Percentiles rank a stretch among this genome's conserved stretches.
Conservation (phyloP, 2,797 vertebrate species). For the Catamblyrhynchus diadema region DNA sequence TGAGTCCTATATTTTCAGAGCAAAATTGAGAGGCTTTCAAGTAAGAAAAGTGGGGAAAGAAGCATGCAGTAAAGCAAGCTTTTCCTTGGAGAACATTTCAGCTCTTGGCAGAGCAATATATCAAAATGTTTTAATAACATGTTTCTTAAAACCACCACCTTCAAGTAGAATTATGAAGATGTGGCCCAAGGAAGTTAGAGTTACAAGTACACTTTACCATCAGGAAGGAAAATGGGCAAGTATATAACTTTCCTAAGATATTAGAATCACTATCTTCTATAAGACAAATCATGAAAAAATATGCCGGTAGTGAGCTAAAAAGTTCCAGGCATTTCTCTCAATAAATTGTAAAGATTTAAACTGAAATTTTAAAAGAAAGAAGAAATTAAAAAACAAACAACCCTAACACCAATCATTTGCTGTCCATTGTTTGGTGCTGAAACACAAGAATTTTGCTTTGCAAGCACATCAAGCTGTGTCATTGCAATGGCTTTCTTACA, state of each 20-base stretch:
- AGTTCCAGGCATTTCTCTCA: background rate
- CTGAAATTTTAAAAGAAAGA: background rate
- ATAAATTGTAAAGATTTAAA: background rate
- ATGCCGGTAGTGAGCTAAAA: background rate
- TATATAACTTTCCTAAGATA: background rate
- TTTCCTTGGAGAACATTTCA: background rate
- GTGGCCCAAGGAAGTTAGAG: background rate
- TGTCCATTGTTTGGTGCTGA: background rate
- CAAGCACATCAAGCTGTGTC: background rate
- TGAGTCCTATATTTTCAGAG: background rate
- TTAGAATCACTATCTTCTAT: background rate
- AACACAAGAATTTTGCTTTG: background rate
- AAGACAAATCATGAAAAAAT: background rate
- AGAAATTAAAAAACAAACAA: background rate
- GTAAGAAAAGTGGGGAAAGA: background rate
- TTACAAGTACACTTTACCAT: background rate
- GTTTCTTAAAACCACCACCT: background rate
- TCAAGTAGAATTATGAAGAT: background rate
- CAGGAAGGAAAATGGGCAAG: background rate
- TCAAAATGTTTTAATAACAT: background rate
- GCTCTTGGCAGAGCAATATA: background rate
- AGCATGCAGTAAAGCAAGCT: background rate
- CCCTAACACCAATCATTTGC: background rate
- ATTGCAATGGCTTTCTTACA: background rate
- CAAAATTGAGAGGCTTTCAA: background rate